Conservation (phyloP, 2,888 invertebrate genomes). For the Miltochrista miniata region DNA sequence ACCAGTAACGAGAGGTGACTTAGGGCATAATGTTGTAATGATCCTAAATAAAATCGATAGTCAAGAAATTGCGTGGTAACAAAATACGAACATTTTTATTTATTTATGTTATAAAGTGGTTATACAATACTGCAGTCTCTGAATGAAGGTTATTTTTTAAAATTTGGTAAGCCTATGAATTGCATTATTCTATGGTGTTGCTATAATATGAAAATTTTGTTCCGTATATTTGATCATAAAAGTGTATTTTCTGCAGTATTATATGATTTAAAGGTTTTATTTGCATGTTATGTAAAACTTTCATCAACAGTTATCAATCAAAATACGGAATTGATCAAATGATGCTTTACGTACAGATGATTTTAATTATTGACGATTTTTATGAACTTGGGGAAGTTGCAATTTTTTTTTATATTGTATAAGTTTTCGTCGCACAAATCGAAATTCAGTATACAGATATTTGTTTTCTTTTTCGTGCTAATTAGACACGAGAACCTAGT, state of each 20-base stretch:
- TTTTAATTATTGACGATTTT: slow-evolving; percentile 33
- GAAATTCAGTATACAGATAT: slow-evolving; percentile 7
- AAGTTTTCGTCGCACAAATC: slow-evolving; percentile 31
- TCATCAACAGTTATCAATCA: slow-evolving; percentile 33
- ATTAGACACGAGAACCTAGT: slow-evolving; percentile 22
- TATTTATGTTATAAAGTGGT: slow-evolving; percentile 9
- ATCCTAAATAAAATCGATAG: slow-evolving; percentile 13
- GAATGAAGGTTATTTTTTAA: background rate
- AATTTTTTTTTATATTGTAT: slow-evolving; percentile 41
- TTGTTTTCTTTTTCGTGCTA: slow-evolving; percentile 13
- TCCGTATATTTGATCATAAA: too few species aligned
- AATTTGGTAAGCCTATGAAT: background rate
- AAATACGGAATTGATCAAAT: slow-evolving; percentile 32
- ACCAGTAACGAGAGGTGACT: slow-evolving; percentile 16
- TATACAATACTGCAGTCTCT: background rate
- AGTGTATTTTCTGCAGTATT: too few species aligned
- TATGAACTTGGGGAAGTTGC: slow-evolving; percentile 46
- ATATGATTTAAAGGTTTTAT: background rate
- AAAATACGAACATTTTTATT: slow-evolving; percentile 16
- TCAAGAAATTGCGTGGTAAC: slow-evolving; percentile 10
- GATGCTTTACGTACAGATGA: slow-evolving; percentile 7
- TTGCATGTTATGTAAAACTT: background rate
- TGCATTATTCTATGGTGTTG: background rate
- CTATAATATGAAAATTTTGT: too few species aligned
- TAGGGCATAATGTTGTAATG: slow-evolving; percentile 20